Evolutionary conservation across 2,888 invertebrate species (phyloP), one percentile per base, ranked within the genome.

Genomic region (Drosophila vallismaia): DNA sequence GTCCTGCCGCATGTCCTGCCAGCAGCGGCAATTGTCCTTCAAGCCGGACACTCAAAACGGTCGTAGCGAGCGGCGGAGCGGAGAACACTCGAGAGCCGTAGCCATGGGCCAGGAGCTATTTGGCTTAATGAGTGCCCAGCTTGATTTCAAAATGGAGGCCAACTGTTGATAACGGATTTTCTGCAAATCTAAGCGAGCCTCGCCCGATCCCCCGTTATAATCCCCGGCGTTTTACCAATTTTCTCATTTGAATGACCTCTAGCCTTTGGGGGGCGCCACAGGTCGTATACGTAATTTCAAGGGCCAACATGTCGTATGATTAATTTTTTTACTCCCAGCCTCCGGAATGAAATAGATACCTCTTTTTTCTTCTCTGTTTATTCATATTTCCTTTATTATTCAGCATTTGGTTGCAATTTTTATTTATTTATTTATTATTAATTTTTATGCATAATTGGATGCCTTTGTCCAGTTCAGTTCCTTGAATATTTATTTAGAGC

Each of bases 301-400:
- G 1, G n/a, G 6, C n/a, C 36, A 36, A 36, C 36, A 6, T 36
- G 36, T n/a, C 36, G 36, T 36, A 36, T 36, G 36, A n/a, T 12
- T 36, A 2, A n/a, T 36, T 36, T 12, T 12, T 36, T 28, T 28
- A 3, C 6, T n/a, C 0, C 12, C 2, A n/a, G 5, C 4, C 36
- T 36, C n/a, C 6, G 6, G n/a, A 36, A 6, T n/a, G n/a, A 2
- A 9, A 19, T 19, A 19, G 19, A 19, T 2, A 19, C 19, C 19
- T 10, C 3, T 33, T 33, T 33, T 3, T 10, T 19, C 31, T 33
- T 24, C 19, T 36, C 46, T 74, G 55, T 82, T 76, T 67, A 45
- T 58, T 57, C 53, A 70, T 78, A 62, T 62, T 51, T 66, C 68
- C 40, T 79, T 83, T 77, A 72, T 77, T 80, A 75, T 59, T 58